Evolutionary conservation across 1,140 invertebrate species (phyloP).

Genomic region (Gonioctena quinquepunctata): DNA sequence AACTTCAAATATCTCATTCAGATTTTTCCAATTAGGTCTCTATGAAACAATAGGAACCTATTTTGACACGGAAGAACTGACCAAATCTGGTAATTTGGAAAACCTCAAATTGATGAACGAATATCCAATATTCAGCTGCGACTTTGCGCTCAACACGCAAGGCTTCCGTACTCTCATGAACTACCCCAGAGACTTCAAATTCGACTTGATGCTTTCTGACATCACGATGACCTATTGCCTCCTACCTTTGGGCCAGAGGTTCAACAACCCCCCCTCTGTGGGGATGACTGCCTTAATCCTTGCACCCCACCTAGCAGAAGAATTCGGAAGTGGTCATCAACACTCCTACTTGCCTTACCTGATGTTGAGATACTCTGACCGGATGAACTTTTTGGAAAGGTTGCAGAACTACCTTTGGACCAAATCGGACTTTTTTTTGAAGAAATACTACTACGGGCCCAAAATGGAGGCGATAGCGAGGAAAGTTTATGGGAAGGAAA

Average conservation of each 20-base stretch:
- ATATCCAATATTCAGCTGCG: constrained; percentile 23
- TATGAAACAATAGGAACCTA: no score
- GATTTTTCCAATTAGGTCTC: no score
- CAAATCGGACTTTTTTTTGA: constrained; percentile 12
- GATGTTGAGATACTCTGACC: constrained; percentile 6
- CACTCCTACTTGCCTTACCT: constrained; percentile 22
- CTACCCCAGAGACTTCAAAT: constrained; percentile 34
- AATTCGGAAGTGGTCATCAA: constrained; percentile 28
- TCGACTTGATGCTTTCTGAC: constrained; percentile 38
- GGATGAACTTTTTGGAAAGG: constrained; percentile 29
- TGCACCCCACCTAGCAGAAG: constrained; percentile 26
- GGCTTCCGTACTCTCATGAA: constrained; percentile 28
- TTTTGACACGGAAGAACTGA: neutral
- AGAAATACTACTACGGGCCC: neutral
- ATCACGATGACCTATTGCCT: constrained; percentile 28
- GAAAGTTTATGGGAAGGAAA: constrained; percentile 28
- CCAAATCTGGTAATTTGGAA: neutral
- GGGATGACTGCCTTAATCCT: constrained; percentile 34
- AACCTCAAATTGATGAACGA: constrained; percentile 10
- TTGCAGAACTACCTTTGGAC: constrained; percentile 30
- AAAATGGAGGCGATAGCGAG: constrained; percentile 13
- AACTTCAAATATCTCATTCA: no score
- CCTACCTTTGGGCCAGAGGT: constrained; percentile 32
- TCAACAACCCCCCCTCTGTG: constrained; percentile 25
- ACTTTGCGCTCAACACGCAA: constrained; percentile 21